Evolutionary conservation across 2,113 vertebrate genomes (phyloP), one percentile per base, ranked within the genome.

Genomic region (Ceuthmochares aereus): DNA sequence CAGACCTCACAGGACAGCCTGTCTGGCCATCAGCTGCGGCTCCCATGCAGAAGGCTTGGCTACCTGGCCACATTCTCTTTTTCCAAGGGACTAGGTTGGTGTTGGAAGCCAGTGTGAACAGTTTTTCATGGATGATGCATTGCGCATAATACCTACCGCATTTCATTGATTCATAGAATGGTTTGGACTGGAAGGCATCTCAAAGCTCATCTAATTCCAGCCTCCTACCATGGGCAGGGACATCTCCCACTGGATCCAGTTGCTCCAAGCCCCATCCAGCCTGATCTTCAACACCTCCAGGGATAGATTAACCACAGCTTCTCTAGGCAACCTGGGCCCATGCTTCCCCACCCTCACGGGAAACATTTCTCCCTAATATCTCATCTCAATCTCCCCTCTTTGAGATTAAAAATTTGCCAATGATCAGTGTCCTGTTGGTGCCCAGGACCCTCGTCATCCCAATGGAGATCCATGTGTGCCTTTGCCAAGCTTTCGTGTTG

Each of bases 11-110:
- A 90, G 76, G 68, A 73, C 8, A 63, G 68, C 16, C 60, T 81
- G 86, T 93, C 95, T 96, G 84, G 77, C 76, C 64, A 89, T 76
- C 89, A 95, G 91, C 95, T 97, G 94, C 86, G 87, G 86, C 49
- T 97, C 30, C 77, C 47, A 4, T 73, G 77, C 73, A 72, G 81
- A 62, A 54, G 42, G 23, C 69, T 87, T 81, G 68, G 83, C 89
- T 88, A 94, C 94, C 79, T 94, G 84, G 59, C 73, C 27, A 5
- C 0, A 4, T 69, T 60, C 45, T 47, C 58, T 52, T 73, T 70
- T 55, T 85, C 43, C 7, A 1, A 12, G 51, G 51, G 67, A 4
- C 80, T 49, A 20, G 13, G 21, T 40, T 17, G 10, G 60, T 0
- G 10, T 5, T 34, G 37, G 75, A n/a, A 75, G 49, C 32, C 17